phyloP scores from a whole-genome alignment of 2,888 invertebrate species.

The Coecobrya sp. region DNA sequence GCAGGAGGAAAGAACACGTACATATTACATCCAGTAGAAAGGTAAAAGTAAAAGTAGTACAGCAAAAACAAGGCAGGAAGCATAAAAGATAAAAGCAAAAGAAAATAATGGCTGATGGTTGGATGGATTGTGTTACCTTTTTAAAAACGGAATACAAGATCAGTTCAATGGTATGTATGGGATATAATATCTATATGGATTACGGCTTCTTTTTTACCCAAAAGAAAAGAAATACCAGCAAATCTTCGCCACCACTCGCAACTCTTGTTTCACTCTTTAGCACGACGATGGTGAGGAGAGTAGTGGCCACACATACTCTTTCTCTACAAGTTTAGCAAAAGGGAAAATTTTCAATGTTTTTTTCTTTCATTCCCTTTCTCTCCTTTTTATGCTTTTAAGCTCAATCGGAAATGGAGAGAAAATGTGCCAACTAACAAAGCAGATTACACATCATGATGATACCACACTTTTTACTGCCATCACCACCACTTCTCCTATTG shows the following conservation, averaged over 20 bases:
- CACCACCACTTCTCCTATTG: too few relatives aligned
- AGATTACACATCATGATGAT: constrained; percentile 47
- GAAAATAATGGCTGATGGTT: not conserved
- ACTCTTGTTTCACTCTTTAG: too few relatives aligned
- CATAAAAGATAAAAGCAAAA: not conserved
- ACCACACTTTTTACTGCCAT: not conserved
- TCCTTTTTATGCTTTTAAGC: constrained; percentile 56
- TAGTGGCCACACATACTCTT: too few relatives aligned
- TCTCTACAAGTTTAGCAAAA: not conserved
- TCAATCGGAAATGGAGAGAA: constrained; percentile 61
- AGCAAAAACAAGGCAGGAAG: not conserved
- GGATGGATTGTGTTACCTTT: constrained; percentile 41
- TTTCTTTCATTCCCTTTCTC: not conserved
- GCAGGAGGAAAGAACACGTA: too few relatives aligned
- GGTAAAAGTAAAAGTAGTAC: not conserved
- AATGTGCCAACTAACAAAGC: constrained; percentile 56
- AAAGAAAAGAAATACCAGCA: too few relatives aligned
- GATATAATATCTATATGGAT: too few relatives aligned
- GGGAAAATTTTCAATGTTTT: not conserved
- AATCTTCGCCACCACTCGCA: too few relatives aligned
- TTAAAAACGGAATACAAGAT: not conserved
- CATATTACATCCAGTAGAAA: not conserved
- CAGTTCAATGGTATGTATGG: not conserved
- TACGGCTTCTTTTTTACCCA: too few relatives aligned
- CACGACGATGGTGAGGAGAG: too few relatives aligned